phyloP scores from a whole-genome alignment of 2,113 vertebrate species.

The Lichenostomus cassidix region DNA sequence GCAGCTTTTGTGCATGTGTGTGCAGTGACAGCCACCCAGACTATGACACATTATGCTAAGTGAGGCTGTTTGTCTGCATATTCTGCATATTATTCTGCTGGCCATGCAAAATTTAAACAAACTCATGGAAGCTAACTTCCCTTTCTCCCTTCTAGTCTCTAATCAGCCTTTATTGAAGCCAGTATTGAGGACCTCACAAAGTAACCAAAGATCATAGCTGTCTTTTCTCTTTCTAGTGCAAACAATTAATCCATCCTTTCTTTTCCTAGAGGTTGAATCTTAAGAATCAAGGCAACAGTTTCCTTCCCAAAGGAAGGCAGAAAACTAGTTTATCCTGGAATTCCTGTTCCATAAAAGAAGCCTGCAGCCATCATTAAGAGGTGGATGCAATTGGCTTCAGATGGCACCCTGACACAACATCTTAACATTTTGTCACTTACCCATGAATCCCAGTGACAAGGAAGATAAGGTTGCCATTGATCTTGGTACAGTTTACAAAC shows the following conservation, averaged over 20 bases:
- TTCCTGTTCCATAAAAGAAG: background rate
- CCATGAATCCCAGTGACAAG: constrained; percentile 97
- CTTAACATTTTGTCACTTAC: constrained; percentile 72
- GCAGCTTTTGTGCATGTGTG: background rate
- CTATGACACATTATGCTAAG: too few relatives aligned
- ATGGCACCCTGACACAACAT: background rate
- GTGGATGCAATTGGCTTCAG: background rate
- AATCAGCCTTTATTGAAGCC: background rate
- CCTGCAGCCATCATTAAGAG: background rate
- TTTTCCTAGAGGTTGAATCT: background rate
- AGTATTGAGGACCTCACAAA: background rate
- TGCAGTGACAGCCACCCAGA: background rate
- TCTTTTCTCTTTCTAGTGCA: background rate
- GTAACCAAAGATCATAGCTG: background rate
- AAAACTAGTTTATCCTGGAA: background rate
- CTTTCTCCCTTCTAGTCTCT: background rate
- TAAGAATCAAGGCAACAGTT: background rate
- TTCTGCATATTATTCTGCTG: background rate
- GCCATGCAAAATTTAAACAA: background rate
- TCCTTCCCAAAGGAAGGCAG: background rate
- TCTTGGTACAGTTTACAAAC: constrained; percentile 98
- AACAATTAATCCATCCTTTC: background rate
- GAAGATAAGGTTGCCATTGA: constrained; percentile 98
- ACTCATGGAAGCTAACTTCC: background rate
- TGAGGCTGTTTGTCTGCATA: background rate